Base-by-base conservation (phyloP, 1,140 invertebrate species). In the Frieseomelitta varia region DNA sequence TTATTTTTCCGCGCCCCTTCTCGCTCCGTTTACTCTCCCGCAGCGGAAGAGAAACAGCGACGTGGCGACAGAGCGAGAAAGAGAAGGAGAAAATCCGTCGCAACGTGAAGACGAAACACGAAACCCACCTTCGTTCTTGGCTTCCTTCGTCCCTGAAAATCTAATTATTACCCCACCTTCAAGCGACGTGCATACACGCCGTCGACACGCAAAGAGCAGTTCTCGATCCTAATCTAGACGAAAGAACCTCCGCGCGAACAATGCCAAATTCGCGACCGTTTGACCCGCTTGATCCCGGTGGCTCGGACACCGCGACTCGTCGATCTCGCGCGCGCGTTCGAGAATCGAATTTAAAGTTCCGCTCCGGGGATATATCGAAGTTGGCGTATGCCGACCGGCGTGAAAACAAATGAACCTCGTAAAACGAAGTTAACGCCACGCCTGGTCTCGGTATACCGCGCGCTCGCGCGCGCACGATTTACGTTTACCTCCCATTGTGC, bases 131-230 rank as follows among this genome's bases (percentile, higher is more conserved):
- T 30, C 55, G 39, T 61, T 58, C 65, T 67, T 81, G 73, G 79
- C 76, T 86, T 87, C 34, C 56, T 86, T 73, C 83, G 83, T 73
- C 83, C 83, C 78, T 84, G 83, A 84, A 84, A 84, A 84, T 84
- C 78, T 84, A 84, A 84, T 84, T 84, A 84, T 67, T 51, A 30
- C 69, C 78, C 77, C 69, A 80, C 83, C 83, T 80, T 74, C 69
- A 78, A 58, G 24, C 58, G 55, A n/a, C 30, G 34, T 15, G 14
- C 77, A 47, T 47, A 47, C 39, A 6, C 8, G 39, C 39, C 39
- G 47, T 21, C 21, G 27, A 53, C 83, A 84, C 83, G 83, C 77
- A 56, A 84, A 84, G 6, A 47, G 69, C 56, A 84, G 24, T 39
- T 58, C 58, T 34, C 77, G 83, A 84, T 84, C 53, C 61, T 80